Conservation (phyloP, 2,888 invertebrate genomes). For the Crioceris asparagi region DNA sequence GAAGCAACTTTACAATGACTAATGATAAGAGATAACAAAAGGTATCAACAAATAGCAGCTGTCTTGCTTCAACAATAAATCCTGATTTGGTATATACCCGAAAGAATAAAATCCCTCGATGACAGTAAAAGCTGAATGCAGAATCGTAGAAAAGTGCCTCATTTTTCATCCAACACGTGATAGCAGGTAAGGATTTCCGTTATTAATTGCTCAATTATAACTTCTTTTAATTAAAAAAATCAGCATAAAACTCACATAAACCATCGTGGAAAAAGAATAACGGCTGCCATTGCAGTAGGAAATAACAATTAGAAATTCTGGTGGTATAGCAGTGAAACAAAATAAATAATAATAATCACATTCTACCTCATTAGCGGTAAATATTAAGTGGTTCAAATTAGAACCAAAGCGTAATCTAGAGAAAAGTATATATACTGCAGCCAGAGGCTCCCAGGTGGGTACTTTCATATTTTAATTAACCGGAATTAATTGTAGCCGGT, state of each 20-base stretch:
- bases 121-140: no score
- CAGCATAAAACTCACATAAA: conserved; percentile 28
- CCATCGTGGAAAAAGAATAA: conserved; percentile 27
- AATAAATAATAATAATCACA: conserved; percentile 36
- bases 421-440: conserved; percentile 31
- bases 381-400: conserved; percentile 34
- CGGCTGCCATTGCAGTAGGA: conserved; percentile 25
- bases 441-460: conserved; percentile 31
- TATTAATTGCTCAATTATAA: no score
- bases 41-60: no score
- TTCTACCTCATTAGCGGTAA: conserved; percentile 32
- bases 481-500: conserved; percentile 34
- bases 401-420: conserved; percentile 33
- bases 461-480: conserved; percentile 36
- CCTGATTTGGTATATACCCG: no score
- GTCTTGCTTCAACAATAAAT: no score
- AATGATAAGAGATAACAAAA: no score
- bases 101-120: no score
- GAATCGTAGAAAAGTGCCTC: no score
- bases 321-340: conserved; percentile 28
- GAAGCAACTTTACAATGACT: no score
- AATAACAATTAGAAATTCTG: conserved; percentile 33
- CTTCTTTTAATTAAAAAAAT: conserved; percentile 32
- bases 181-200: no score
- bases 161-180: no score